phyloP scores from a whole-genome alignment of 2,797 vertebrate genomes.

The Gambelia wislizenii region DNA sequence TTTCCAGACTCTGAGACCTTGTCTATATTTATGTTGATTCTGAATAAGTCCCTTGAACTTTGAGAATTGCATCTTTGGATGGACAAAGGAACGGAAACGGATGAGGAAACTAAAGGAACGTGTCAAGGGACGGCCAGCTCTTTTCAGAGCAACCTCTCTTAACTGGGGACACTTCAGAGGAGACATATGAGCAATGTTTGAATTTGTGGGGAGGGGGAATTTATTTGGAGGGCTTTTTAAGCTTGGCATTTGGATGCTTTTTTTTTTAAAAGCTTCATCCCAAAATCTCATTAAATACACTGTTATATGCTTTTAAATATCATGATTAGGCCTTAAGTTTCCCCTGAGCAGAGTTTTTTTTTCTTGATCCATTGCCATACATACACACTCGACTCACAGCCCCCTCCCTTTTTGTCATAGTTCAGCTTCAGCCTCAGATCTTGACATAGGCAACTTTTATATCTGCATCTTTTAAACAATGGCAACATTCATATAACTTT shows the following conservation, averaged over 20 bases:
- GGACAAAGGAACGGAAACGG: constrained; percentile 42
- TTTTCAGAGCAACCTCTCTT: constrained; percentile 26
- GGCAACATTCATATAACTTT: neutral
- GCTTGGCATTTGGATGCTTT: neutral
- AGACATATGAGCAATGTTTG: constrained; percentile 13
- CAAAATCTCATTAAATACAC: neutral
- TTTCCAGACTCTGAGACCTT: constrained; percentile 38
- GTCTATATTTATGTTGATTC: constrained; percentile 41
- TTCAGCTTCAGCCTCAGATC: neutral
- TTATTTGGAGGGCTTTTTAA: neutral
- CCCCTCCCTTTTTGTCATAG: neutral
- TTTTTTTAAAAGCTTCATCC: neutral
- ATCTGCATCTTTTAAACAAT: neutral
- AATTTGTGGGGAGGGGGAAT: neutral
- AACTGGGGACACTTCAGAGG: constrained; percentile 16
- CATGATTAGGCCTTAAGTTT: neutral
- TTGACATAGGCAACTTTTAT: neutral
- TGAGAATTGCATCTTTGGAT: constrained; percentile 24
- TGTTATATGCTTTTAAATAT: neutral
- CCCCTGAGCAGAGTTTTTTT: neutral
- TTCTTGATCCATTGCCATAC: neutral
- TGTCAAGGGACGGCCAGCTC: constrained; percentile 13
- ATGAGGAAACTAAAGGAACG: constrained; percentile 31
- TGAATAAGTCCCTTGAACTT: constrained; percentile 38
- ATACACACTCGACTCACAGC: too few relatives aligned